Base-by-base conservation (phyloP, 2,797 vertebrate genomes). In the Sparus aurata region DNA sequence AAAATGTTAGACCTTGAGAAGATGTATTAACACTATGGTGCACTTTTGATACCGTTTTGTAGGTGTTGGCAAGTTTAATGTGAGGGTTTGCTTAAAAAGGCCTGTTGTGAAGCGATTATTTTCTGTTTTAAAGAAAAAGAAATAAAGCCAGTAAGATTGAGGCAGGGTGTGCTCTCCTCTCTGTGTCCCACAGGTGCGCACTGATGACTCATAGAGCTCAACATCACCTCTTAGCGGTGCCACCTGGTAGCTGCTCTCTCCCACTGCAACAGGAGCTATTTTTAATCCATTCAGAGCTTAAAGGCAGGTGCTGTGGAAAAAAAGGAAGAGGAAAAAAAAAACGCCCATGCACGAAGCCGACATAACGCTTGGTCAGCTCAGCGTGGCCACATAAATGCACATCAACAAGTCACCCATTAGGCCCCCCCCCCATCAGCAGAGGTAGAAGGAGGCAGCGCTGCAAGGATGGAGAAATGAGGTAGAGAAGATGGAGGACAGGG, bases 31-130 rank as follows among this genome's bases (percentile, higher is more conserved):
- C 95, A 96, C 95, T 96, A 96, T 95, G 95, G 95, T 96, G 96
- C 96, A 96, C 96, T 96, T 96, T 96, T 96, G 95, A 96, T 96
- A 96, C 96, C 89, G 95, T 96, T 96, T 96, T 96, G 95, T 96
- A 96, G 95, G 95, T 96, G 95, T 96, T 95, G 95, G 95, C 92
- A 92, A 95, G 95, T 95, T 94, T 94, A 94, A 92, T 94, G 95
- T 96, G 93, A 95, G 95, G 95, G 94, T 95, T 96, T 96, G 95
- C 95, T 96, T 95, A 94, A 94, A 88, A 95, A 89, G 94, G 94
- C 95, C 94, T 95, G 95, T 96, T 96, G 95, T 96, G 92, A 95
- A 95, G 93, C 95, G 87, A 95, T 94, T 90, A 94, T 96, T 96
- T 96, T 96, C 95, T 96, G 96, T 96, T 96, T 96, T 96, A 96